These are phyloP conservation scores for Deroptyus accipitrinus DNA, from an alignment of 2,113 vertebrate genomes.

Conservation along the genomic window DNA sequence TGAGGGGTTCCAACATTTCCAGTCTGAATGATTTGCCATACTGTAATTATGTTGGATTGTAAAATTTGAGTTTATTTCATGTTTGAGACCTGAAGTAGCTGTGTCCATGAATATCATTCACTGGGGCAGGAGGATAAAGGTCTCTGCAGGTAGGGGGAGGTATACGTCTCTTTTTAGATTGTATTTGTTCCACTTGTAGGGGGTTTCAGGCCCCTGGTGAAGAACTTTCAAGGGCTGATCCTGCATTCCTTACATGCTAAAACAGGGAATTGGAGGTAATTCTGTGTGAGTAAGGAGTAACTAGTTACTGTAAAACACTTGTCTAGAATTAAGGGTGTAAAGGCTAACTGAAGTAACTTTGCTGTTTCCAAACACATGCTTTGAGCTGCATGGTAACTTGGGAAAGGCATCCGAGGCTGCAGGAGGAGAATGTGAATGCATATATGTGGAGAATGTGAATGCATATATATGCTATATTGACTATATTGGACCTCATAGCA, in stretches of 20 bases:
- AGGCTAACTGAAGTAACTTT: not conserved
- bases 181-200: not conserved
- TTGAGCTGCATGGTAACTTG: not conserved
- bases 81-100: not conserved
- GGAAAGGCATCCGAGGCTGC: not conserved
- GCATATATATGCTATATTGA: rapidly evolving
- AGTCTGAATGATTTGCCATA: not conserved
- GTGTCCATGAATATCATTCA: not conserved
- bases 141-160: conserved; percentile 45
- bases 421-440: not conserved
- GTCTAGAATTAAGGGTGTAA: not conserved
- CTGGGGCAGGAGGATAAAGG: not conserved
- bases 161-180: not conserved
- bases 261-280: not conserved
- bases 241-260: not conserved
- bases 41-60: not conserved
- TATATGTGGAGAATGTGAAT: not conserved
- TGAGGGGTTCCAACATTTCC: not conserved
- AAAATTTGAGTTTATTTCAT: not conserved
- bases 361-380: not conserved
- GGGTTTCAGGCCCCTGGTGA: not conserved
- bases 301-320: not conserved
- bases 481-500: not conserved
- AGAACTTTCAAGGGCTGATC: not conserved
- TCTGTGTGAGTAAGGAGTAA: not conserved